Percentiles rank a stretch among this genome's conserved stretches.
These are phyloP conservation scores for Poeciliopsis turneri DNA, from an alignment of 2,797 vertebrate species.

Conservation along the genomic window DNA sequence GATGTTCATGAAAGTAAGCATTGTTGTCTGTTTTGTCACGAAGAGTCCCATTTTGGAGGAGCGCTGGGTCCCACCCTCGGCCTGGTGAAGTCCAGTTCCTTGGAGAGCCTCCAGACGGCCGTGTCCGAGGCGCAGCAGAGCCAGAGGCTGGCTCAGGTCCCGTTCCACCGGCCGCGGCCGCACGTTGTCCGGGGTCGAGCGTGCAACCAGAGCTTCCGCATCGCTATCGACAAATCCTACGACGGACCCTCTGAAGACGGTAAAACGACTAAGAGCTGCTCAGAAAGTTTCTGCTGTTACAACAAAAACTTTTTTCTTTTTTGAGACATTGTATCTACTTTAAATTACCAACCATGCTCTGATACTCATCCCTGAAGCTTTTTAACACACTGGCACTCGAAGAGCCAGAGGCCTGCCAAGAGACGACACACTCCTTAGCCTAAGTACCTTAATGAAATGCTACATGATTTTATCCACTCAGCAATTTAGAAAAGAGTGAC, in stretches of 20 bases:
- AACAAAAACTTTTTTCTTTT: slow-evolving; percentile 1
- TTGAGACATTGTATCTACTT: slow-evolving; percentile 37
- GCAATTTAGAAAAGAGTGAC: slow-evolving; percentile 62
- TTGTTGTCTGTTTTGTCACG: slow-evolving; percentile 5
- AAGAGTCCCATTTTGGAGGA: slow-evolving; percentile 53
- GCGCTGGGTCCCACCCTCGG: slow-evolving; percentile 92
- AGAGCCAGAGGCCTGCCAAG: slow-evolving; percentile 65
- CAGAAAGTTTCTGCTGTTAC: slow-evolving; percentile 7
- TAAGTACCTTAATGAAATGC: slow-evolving; percentile 76
- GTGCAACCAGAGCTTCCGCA: slow-evolving; percentile 93
- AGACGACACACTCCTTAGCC: slow-evolving; percentile 63
- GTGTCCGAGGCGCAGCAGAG: slow-evolving; percentile 89
- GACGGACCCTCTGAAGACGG: slow-evolving; percentile 92
- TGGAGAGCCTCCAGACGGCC: slow-evolving; percentile 95
- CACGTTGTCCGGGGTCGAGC: slow-evolving; percentile 90
- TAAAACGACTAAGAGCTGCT: slow-evolving; percentile 46
- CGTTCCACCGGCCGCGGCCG: slow-evolving; percentile 89
- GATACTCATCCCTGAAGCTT: slow-evolving; percentile 56
- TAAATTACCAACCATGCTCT: slow-evolving; percentile 37
- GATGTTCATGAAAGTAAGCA: not conserved
- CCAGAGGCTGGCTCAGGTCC: slow-evolving; percentile 82
- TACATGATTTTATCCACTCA: slow-evolving; percentile 68
- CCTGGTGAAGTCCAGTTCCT: slow-evolving; percentile 94
- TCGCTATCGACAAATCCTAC: slow-evolving; percentile 95
- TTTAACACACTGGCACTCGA: slow-evolving; percentile 58